Evolutionary conservation across 2,113 vertebrate genomes (phyloP), one percentile per base, ranked within the genome.

Genomic region (Prunella himalayana): DNA sequence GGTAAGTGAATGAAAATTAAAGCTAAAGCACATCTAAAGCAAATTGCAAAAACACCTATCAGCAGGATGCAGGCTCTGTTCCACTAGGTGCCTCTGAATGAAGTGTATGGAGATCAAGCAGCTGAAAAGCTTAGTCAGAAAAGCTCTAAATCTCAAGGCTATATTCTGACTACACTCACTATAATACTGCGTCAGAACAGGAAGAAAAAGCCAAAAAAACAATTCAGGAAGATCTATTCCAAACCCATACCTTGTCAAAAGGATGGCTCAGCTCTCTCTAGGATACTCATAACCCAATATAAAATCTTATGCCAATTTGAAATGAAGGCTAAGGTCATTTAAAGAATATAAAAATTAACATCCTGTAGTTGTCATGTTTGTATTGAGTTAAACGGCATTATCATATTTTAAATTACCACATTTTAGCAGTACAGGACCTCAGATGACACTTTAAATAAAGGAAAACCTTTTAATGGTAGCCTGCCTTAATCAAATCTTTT

Each of bases 51-150:
- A 83, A 12, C 65, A 69, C 13, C 60, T 96, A 86, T 96, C 93
- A 90, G 61, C 56, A 82, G 86, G 68, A 93, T 69, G 92, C 90
- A 96, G 93, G 33, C 53, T 83, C 44, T 72, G 86, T 93, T 92
- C 80, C 90, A 86, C 65, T 60, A 68, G 30, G 25, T 33, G 84
- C n/a, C 51, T 93, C 51, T 79, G 72, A 66, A 59, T 79, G 41
- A 86, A 86, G 57, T 78, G 41, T 70, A 20, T 68, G n/a, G 57
- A 84, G 82, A 93, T 81, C 60, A 88, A 87, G 82, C 44, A 51
- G 49, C 76, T 90, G 51, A 92, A 94, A 83, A 91, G 9, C 60
- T 90, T 88, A 81, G 41, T 51, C 69, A 77, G 54, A 47, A 92
- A 94, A 86, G 72, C 79, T 91, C 42, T 90, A 71, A 66, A 75